Conservation (phyloP, 1,140 invertebrate genomes). For the Drosophila ananassae region DNA sequence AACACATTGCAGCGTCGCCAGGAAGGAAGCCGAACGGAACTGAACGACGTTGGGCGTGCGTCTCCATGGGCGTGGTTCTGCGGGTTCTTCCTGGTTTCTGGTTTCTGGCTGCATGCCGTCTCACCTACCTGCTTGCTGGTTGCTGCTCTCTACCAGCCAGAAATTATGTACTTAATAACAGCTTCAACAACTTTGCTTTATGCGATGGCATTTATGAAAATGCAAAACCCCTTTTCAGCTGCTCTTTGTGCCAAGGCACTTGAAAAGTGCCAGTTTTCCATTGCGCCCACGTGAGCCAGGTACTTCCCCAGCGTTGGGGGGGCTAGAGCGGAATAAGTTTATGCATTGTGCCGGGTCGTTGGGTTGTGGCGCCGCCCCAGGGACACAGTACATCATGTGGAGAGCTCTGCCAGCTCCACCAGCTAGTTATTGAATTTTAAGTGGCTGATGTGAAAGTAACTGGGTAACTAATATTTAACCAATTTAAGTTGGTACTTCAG, state of each 20-base stretch:
- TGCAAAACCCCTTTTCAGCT: constrained; percentile 63
- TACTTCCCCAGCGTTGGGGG: background rate
- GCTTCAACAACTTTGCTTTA: constrained; percentile 78
- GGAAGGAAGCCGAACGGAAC: background rate
- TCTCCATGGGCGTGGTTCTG: constrained; percentile 45
- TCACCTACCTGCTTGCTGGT: background rate
- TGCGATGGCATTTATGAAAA: constrained; percentile 77
- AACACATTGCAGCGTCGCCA: constrained; percentile 50
- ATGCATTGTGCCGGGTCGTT: constrained; percentile 39
- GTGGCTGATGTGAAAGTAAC: constrained; percentile 17
- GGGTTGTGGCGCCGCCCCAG: constrained; percentile 2
- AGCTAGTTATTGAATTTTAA: constrained; percentile 43
- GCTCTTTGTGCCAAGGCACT: constrained; percentile 59
- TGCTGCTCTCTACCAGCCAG: constrained; percentile 40
- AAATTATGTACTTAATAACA: constrained; percentile 81
- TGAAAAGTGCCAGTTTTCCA: constrained; percentile 58
- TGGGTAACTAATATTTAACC: constrained; percentile 7
- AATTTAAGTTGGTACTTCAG: constrained; percentile 1
- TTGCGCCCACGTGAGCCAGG: constrained; percentile 24
- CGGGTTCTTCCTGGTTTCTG: constrained; percentile 1
- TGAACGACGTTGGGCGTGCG: constrained; percentile 6
- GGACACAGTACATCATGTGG: constrained; percentile 18
- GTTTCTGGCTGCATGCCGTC: background rate
- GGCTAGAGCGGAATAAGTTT: constrained; percentile 45
- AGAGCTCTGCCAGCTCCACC: constrained; percentile 20